Evolutionary conservation across 1,140 invertebrate species (phyloP).

Genomic region (Drosophila chauvacae): DNA sequence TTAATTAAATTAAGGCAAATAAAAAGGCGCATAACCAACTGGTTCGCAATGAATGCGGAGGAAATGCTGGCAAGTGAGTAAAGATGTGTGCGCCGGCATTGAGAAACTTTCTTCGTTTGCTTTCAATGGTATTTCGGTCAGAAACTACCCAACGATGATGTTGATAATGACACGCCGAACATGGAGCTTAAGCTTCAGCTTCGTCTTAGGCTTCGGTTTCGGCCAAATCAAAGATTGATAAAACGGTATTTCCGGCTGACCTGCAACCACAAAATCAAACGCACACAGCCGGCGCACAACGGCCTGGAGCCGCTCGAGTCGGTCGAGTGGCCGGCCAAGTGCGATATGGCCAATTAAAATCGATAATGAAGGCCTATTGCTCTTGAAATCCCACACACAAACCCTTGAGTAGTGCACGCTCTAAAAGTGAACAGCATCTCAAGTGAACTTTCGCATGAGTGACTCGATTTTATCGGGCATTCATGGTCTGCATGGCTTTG

Average conservation of each 20-base stretch:
- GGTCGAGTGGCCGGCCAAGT: conserved; percentile 31
- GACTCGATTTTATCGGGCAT: background rate
- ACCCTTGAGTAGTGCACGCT: conserved; percentile 19
- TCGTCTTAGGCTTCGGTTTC: conserved; percentile 6
- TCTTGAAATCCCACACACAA: conserved; percentile 28
- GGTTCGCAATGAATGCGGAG: conserved; percentile 55
- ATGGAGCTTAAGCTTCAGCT: conserved; percentile 6
- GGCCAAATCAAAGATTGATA: conserved; percentile 56
- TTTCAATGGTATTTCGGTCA: conserved; percentile 82
- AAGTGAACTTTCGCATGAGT: conserved; percentile 19
- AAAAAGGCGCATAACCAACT: conserved; percentile 72
- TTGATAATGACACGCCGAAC: conserved; percentile 39
- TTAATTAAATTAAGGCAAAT: conserved; percentile 81
- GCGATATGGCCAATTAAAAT: conserved; percentile 64
- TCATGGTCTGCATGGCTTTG: background rate
- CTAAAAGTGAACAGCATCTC: conserved; percentile 16
- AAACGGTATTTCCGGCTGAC: conserved; percentile 74
- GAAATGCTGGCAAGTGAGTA: conserved; percentile 52
- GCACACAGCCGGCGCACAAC: conserved; percentile 3
- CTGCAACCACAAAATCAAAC: conserved; percentile 26
- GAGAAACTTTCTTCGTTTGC: conserved; percentile 79
- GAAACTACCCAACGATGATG: conserved; percentile 49
- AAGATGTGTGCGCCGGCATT: conserved; percentile 47
- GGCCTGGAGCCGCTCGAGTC: conserved; percentile 35
- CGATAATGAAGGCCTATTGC: conserved; percentile 61